Base-by-base conservation (phyloP, 2,113 vertebrate species). In the Lynx canadensis region DNA sequence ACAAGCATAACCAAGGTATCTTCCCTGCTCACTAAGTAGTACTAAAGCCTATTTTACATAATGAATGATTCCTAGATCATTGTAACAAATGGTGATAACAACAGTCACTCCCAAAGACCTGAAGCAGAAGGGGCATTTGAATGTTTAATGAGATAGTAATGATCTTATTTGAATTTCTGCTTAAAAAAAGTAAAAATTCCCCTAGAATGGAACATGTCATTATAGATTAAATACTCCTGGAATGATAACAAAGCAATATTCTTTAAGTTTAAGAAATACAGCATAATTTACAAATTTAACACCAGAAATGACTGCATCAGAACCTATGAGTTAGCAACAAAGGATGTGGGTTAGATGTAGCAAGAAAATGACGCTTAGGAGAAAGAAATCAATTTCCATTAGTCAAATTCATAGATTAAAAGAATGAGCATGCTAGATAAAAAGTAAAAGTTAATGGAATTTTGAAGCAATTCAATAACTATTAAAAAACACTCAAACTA, bases 381-480 rank as follows among this genome's bases (percentile, higher is more conserved):
- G 96, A 98, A 95, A 96, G 78, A 97, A 97, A 96, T 97, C 97
- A 97, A 96, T 97, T 97, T 85, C 90, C 81, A 92, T 97, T 98
- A 96, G 94, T 96, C 81, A 96, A 92, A 97, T 97, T 97, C 86
- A 96, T 93, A 88, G 80, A 92, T 92, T 96, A 95, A 96, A 96
- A 88, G 89, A 97, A 94, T 91, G 96, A 95, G 31, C 38, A 79
- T 0, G 4, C n/a, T 88, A 91, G 90, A 92, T 97, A 97, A 95
- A 96, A 97, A 87, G 89, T 74, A 94, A 92, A 95, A 95, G 83
- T 87, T 96, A 95, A 95, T 97, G 90, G 71, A 79, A 96, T 95
- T 92, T 92, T 79, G 76, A 96, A 96, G 78, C 66, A 82, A 80
- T 86, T 96, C 71, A 27, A 79, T 97, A 96, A 94, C 84, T 97